Evolutionary conservation across 2,797 vertebrate genomes (phyloP).

Genomic region (Sebastes ruberrimus): DNA sequence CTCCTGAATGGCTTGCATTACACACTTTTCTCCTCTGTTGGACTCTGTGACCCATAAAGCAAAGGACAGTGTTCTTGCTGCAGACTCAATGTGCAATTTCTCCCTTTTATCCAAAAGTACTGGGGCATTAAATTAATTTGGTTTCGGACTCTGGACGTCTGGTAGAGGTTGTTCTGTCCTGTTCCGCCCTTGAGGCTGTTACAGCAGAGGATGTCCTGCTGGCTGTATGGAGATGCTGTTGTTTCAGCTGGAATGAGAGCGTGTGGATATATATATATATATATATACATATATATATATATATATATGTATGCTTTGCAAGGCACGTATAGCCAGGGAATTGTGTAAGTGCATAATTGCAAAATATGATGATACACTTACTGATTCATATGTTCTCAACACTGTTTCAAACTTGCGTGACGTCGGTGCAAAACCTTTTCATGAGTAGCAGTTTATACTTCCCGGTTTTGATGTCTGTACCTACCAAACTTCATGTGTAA

Average conservation of each 20-base stretch:
- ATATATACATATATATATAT: not conserved
- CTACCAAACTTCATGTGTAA: not conserved
- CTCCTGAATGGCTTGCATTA: conserved; percentile 13
- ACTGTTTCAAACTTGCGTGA: not conserved
- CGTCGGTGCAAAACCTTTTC: not conserved
- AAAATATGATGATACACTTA: not conserved
- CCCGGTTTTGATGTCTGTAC: not conserved
- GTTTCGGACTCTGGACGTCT: not conserved
- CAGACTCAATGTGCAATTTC: conserved; percentile 22
- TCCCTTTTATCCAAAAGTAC: conserved; percentile 16
- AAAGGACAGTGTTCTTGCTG: not conserved
- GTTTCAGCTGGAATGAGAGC: conserved; percentile 61
- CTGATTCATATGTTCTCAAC: conserved; percentile 5
- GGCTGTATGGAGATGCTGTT: conserved; percentile 53
- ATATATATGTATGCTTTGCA: conserved; percentile 16
- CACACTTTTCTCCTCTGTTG: conserved; percentile 21
- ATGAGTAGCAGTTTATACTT: not conserved
- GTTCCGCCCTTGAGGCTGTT: conserved; percentile 16
- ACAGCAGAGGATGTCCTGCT: conserved; percentile 50
- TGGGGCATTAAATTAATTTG: conserved; percentile 28
- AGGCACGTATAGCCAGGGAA: not conserved
- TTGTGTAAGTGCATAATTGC: not conserved
- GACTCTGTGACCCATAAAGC: conserved; percentile 24
- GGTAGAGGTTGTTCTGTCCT: conserved; percentile 34
- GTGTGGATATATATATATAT: conserved; percentile 9